Evolutionary conservation across 2,797 vertebrate species (phyloP).

Genomic region (Alosa sapidissima): DNA sequence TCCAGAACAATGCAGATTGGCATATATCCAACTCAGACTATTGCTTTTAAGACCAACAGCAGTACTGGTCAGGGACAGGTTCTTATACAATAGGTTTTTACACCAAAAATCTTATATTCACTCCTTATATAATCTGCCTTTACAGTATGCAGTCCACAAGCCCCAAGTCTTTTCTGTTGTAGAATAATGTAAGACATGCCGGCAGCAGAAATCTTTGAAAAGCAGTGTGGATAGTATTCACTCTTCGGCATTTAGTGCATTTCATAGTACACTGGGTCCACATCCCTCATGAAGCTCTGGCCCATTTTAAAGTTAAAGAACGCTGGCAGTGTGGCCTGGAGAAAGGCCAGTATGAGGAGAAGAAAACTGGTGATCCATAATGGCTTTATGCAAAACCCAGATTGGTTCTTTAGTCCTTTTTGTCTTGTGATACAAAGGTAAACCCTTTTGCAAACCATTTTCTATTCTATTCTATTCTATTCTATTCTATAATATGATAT

Average conservation of each 20-base stretch:
- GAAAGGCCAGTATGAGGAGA: constrained; percentile 60
- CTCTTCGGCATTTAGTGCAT: constrained; percentile 67
- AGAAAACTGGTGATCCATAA: constrained; percentile 72
- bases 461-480: no score
- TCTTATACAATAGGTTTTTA: constrained; percentile 36
- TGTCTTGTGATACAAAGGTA: not conserved
- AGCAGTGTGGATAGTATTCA: constrained; percentile 64
- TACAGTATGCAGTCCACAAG: constrained; percentile 55
- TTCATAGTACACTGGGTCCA: constrained; percentile 69
- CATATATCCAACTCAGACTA: not conserved
- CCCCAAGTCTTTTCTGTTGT: constrained; percentile 53
- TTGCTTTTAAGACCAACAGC: not conserved
- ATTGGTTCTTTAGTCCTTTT: constrained; percentile 51
- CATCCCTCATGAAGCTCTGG: constrained; percentile 55
- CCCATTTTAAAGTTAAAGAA: constrained; percentile 64
- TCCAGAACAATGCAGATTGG: not conserved
- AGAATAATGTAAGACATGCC: constrained; percentile 56
- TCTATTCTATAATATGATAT: not conserved
- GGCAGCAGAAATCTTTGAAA: constrained; percentile 56
- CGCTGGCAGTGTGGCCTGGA: constrained; percentile 58
- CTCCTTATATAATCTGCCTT: constrained; percentile 56
- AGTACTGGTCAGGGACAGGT: not conserved
- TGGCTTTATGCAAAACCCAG: constrained; percentile 59
- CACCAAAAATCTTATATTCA: constrained; percentile 26
- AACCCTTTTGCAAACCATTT: not conserved